Base-by-base conservation (phyloP, 2,797 vertebrate genomes). In the Malurus leucopterus region DNA sequence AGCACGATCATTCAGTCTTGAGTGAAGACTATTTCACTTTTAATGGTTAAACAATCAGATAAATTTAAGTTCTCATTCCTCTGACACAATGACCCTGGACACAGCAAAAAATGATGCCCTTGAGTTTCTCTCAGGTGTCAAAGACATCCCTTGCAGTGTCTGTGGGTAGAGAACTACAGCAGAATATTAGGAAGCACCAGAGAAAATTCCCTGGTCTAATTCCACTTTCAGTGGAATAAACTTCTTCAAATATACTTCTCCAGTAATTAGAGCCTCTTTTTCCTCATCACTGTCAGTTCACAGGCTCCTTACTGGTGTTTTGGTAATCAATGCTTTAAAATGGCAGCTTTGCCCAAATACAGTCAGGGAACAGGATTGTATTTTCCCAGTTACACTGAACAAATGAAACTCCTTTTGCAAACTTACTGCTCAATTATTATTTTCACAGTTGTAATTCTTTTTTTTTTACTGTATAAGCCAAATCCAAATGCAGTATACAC, bases 171-270 rank as follows among this genome's bases (percentile, higher is more conserved):
- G 24, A 81, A 43, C 18, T 41, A 40, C 32, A 69, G 43, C 8
- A 6, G 3, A 11, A 5, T 46, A 9, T 26, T 19, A 0, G 0
- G 20, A 43, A 54, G 5, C 8, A 55, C 41, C 38, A 30, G 26
- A 64, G 54, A 62, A 58, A 63, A 75, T 20, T 22, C 58, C 23
- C 23, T 49, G 38, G 29, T 26, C n/a, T 51, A 24, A 32, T 29
- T 69, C 21, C 22, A 51, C 41, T 69, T 75, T 5, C 27, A 30
- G 22, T 0, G 21, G 19, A 81, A 51, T 5, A 20, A 36, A 36
- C 46, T 62, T 51, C 36, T 84, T 36, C 32, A 40, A 79, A 57
- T 9, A 2, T 30, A 43, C 30, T 68, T 92, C 17, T 57, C 30
- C 51, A 78, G 2, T 16, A 55, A 13, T 8, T 8, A 50, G 17